phyloP scores from a whole-genome alignment of 2,797 vertebrate genomes.

The Allobates femoralis region DNA sequence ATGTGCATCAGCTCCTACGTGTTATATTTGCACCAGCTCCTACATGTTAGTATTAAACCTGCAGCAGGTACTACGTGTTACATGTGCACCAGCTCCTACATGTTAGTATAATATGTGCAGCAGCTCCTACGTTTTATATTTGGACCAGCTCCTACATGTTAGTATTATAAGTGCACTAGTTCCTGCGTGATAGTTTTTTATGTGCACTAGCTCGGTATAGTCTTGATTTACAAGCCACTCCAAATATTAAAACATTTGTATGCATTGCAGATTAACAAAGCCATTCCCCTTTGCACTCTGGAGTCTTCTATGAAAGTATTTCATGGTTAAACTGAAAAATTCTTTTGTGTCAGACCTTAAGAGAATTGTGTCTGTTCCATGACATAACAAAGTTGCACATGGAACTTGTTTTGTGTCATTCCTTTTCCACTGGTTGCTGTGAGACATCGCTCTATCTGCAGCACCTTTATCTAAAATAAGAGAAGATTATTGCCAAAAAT shows the following conservation, averaged over 20 bases:
- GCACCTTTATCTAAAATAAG: neutral
- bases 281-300: conserved; percentile 57
- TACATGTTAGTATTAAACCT: neutral
- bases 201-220: conserved; percentile 21
- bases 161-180: neutral
- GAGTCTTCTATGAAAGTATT: conserved; percentile 50
- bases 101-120: neutral
- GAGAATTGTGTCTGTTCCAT: conserved; percentile 53
- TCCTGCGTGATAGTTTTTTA: neutral
- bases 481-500: neutral
- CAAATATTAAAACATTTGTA: conserved; percentile 55
- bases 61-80: neutral
- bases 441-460: neutral
- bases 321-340: conserved; percentile 56
- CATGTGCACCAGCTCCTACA: neutral
- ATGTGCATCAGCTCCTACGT: neutral
- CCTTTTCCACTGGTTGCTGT: neutral
- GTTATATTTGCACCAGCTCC: neutral
- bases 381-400: conserved; percentile 34
- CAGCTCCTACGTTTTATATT: neutral
- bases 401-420: conserved; percentile 40
- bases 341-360: conserved; percentile 48
- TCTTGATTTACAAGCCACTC: conserved; percentile 57
- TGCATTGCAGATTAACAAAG: conserved; percentile 53
- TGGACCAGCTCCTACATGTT: neutral